A percentile compares a stretch with the other conserved stretches of the same genome.
These are phyloP conservation scores for Listrodromus nycthemerus DNA, from an alignment of 2,888 invertebrate genomes.

Conservation along the genomic window DNA sequence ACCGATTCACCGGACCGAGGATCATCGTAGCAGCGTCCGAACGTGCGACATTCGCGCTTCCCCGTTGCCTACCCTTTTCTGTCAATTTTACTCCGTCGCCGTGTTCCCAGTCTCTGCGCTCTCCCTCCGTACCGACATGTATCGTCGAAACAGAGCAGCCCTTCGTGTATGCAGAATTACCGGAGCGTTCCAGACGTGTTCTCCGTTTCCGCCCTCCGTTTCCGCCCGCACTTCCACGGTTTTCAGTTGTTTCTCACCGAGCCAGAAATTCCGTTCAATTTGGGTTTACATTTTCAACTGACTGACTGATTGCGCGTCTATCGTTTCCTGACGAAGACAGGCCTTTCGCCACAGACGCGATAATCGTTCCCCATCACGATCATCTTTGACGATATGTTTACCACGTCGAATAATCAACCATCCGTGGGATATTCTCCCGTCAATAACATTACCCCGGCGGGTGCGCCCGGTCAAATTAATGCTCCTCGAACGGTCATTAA, in stretches of 20 bases:
- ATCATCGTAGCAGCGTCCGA: constrained; percentile 34
- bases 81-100: constrained; percentile 12
- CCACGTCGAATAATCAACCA: background rate
- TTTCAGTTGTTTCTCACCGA: constrained; percentile 42
- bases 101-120: background rate
- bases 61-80: constrained; percentile 18
- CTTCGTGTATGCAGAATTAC: constrained; percentile 28
- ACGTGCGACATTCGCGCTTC: constrained; percentile 48
- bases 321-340: constrained; percentile 17
- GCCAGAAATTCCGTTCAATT: constrained; percentile 43
- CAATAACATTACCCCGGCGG: constrained; percentile 2
- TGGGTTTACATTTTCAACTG: constrained; percentile 26
- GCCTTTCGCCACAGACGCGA: constrained; percentile 6
- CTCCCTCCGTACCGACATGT: background rate
- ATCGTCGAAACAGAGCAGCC: constrained; percentile 35
- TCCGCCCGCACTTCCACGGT: constrained; percentile 24
- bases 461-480: constrained; percentile 23
- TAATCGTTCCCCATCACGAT: background rate
- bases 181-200: constrained; percentile 30
- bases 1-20: constrained; percentile 52
- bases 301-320: constrained; percentile 1
- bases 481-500: constrained; percentile 19
- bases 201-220: constrained; percentile 23
- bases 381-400: constrained; percentile 28
- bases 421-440: constrained; percentile 13